Evolutionary conservation across 2,888 invertebrate genomes (phyloP), one percentile per base, ranked within the genome.

Genomic region (Drosophila differens): DNA sequence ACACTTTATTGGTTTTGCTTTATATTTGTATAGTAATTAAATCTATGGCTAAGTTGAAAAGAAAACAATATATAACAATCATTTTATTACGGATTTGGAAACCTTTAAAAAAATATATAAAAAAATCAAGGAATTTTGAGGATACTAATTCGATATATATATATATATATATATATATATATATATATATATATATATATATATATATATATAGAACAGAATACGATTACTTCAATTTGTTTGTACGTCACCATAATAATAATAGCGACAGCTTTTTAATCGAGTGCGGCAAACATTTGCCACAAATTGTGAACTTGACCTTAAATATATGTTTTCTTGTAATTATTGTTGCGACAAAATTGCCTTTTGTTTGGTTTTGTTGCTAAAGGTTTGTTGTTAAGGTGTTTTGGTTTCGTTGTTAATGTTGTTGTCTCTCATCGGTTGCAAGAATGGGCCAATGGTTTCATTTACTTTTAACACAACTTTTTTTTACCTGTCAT

Each of bases 281-380:
- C 9, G 5, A 14, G 41, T 16, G 25, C 7, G 5, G 10, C 32
- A 44, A 54, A 41, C 4, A 67, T 51, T 57, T 55, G 47, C 10
- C 16, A 49, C 35, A 55, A 64, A 28, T 64, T 74, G 54, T 82
- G 72, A 85, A 82, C 83, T 88, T 83, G 88, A 54, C 83, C 83
- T 49, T 57, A 47, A 63, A 22, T 60, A 32, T 25, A 41, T 39
- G 47, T 32, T 16, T 53, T 53, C 30, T 54, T 64, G 12, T 67
- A 67, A 25, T 76, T 80, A 47, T 68, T 65, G 63, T 61, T 52
- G 64, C 53, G 39, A 61, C 53, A 37, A 39, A 58, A 14, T 44
- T 67, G 68, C 33, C 60, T 51, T 4, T 72, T 63, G 53, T 62
- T 64, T 67, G 49, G 63, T 53, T 30, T 66, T 76, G 59, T 74